Percentiles rank a stretch among this genome's conserved stretches.
Conservation (phyloP, 2,797 vertebrate genomes). For the Gallinago stenura region DNA sequence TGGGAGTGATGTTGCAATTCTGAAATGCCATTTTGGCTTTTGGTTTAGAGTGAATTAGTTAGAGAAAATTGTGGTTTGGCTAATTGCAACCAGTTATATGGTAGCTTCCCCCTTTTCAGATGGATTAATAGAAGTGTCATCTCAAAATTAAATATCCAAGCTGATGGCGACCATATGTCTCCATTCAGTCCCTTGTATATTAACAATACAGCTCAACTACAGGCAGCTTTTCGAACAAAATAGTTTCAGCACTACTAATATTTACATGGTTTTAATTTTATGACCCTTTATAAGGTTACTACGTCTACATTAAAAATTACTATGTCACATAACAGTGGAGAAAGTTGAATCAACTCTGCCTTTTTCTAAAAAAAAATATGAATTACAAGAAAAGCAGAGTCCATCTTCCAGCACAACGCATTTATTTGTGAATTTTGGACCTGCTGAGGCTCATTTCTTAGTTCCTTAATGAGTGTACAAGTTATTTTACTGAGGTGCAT, state of each 20-base stretch:
- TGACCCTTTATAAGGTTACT: neutral
- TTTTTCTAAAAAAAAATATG: neutral
- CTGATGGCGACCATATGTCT: slow-evolving; percentile 80
- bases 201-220: slow-evolving; percentile 53
- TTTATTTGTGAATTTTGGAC: neutral
- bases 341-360: neutral
- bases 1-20: slow-evolving; percentile 73
- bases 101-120: slow-evolving; percentile 75
- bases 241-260: slow-evolving; percentile 31
- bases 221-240: slow-evolving; percentile 44
- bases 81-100: slow-evolving; percentile 79
- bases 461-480: neutral
- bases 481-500: neutral
- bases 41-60: slow-evolving; percentile 72
- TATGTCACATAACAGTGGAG: neutral
- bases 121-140: slow-evolving; percentile 79
- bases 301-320: neutral
- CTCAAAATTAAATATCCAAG: slow-evolving; percentile 78
- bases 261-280: slow-evolving; percentile 52
- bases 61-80: slow-evolving; percentile 76
- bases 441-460: neutral
- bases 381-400: neutral
- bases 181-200: slow-evolving; percentile 62
- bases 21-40: slow-evolving; percentile 78
- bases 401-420: neutral